These are phyloP conservation scores for Channa argus DNA, from an alignment of 2,113 vertebrate genomes.

Conservation along the genomic window DNA sequence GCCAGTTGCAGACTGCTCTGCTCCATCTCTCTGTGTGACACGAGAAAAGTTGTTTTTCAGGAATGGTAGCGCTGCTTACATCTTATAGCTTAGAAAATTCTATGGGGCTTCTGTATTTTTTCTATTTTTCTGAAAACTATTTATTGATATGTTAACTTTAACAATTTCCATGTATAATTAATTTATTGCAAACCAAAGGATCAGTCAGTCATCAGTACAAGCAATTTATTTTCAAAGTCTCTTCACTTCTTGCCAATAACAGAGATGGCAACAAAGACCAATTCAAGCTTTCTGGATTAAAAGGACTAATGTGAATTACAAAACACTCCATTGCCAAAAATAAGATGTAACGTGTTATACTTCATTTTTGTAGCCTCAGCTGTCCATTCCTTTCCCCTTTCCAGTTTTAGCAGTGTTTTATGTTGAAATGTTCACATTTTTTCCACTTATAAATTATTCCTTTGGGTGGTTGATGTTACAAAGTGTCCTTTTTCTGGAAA, in stretches of 20 bases:
- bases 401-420: not conserved
- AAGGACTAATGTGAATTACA: slow-evolving; percentile 23
- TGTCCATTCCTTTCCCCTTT: not conserved
- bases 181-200: slow-evolving; percentile 21
- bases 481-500: not conserved
- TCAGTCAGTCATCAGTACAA: slow-evolving; percentile 21
- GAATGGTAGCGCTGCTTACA: not conserved
- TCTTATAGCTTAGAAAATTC: not conserved
- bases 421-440: not conserved
- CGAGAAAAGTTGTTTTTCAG: slow-evolving; percentile 12
- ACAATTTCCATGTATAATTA: slow-evolving; percentile 1
- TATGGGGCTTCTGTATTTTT: not conserved
- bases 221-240: slow-evolving; percentile 20
- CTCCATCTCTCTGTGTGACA: slow-evolving; percentile 19
- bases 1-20: slow-evolving; percentile 6
- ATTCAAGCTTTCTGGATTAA: slow-evolving; percentile 18
- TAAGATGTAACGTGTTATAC: slow-evolving; percentile 1
- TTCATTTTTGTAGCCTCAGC: not conserved
- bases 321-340: slow-evolving; percentile 12
- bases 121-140: not conserved
- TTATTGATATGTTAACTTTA: not conserved
- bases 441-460: not conserved
- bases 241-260: slow-evolving; percentile 7
- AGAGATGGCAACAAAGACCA: slow-evolving; percentile 22
- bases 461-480: not conserved